These are phyloP conservation scores for Antechinus flavipes DNA, from an alignment of 2,113 vertebrate species.

Conservation along the genomic window DNA sequence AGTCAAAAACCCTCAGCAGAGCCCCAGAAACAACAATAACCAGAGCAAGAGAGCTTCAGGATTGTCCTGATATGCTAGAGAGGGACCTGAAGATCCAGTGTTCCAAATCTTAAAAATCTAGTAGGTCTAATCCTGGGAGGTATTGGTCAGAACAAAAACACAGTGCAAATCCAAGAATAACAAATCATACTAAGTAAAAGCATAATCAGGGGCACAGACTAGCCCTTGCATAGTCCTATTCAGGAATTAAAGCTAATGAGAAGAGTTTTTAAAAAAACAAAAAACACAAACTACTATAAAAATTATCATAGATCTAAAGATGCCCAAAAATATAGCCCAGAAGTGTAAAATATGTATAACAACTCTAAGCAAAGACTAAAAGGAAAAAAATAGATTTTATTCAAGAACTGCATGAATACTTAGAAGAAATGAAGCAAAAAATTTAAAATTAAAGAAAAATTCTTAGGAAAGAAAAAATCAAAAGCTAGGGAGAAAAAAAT, in stretches of 20 bases:
- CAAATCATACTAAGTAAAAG: too few species aligned
- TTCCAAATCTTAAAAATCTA: neutral
- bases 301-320: too few species aligned
- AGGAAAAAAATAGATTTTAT: too few species aligned
- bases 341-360: too few species aligned
- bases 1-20: neutral
- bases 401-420: neutral
- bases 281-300: too few species aligned
- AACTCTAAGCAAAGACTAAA: too few species aligned
- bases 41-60: neutral
- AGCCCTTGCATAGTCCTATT: too few species aligned
- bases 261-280: too few species aligned
- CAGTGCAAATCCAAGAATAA: neutral
- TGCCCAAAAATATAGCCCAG: too few species aligned
- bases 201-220: too few species aligned
- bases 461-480: neutral
- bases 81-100: neutral
- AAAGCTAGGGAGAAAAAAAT: neutral
- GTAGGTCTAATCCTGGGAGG: neutral
- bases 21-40: neutral
- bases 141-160: neutral
- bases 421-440: neutral
- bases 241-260: too few species aligned
- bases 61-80: neutral
- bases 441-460: neutral